phyloP scores from a whole-genome alignment of 2,888 invertebrate genomes.

The Meiosimyza decipiens region DNA sequence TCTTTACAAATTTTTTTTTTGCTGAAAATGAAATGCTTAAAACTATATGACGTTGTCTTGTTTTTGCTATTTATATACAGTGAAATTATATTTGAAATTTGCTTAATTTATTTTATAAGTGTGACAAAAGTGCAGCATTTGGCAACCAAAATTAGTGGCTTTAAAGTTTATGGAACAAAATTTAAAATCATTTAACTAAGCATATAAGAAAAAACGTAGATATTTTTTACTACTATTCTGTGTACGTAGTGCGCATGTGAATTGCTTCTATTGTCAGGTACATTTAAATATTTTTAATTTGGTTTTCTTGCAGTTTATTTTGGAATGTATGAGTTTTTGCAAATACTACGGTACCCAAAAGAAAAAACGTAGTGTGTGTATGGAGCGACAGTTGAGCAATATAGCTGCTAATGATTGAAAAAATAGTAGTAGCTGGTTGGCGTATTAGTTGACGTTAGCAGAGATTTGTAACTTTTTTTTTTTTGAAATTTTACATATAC shows the following conservation, averaged over 20 bases:
- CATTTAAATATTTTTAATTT: conserved; percentile 33
- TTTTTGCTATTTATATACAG: conserved; percentile 11
- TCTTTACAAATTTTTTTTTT: conserved; percentile 15
- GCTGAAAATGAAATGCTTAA: conserved; percentile 14
- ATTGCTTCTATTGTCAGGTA: conserved; percentile 50
- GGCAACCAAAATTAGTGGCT: no score
- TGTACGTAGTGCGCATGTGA: neutral
- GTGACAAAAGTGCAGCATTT: no score
- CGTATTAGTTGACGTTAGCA: neutral
- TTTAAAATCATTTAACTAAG: no score
- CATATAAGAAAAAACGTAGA: neutral
- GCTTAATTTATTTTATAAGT: neutral
- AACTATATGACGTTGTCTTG: neutral
- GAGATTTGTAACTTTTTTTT: neutral
- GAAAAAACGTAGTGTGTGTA: no score
- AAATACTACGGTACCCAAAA: no score
- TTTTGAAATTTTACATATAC: neutral
- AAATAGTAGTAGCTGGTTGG: neutral
- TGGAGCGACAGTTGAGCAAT: no score
- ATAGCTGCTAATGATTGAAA: no score
- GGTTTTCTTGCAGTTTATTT: neutral
- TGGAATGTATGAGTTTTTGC: neutral
- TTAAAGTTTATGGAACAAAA: no score
- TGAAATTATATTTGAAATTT: neutral
- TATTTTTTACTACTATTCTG: neutral